Evolutionary conservation across 2,888 invertebrate species (phyloP), one percentile per base, ranked within the genome.

Genomic region (Phorcus lineatus): DNA sequence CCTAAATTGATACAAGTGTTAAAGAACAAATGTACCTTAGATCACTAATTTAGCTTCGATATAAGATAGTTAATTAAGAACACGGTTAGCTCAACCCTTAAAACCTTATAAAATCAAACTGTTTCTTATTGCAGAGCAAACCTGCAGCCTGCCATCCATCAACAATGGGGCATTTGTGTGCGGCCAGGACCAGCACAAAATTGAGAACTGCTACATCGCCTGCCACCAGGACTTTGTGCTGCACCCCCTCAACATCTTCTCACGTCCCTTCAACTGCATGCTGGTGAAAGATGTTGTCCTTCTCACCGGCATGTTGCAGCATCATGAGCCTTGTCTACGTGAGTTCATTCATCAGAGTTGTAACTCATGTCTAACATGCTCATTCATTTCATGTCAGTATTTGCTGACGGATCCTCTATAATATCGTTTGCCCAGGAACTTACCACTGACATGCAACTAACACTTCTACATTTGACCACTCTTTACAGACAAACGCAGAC

Each of bases 121-220:
- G 36, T 36, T 36, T 4, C 36, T n/a, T 16, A 22, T 80, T 74
- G 28, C 84, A 88, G 89, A 89, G 74, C 83, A 87, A 62, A 75
- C 85, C 9, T 91, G 91, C 78, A 82, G 85, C 57, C 80, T 90
- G 28, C 89, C 89, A 17, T 82, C 86, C 22, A 87, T 90, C 40
- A 79, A 84, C n/a, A 81, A 90, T 82, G 90, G 90, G 2, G 87
- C 85, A 9, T 86, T 90, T 74, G 81, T 86, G 22, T 91, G 91
- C 85, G 86, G 83, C 74, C 81, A 84, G 55, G 83, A 85, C 55
- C 77, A 81, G 24, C 66, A 75, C 13, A 40, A 80, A 75, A 76
- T 52, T 40, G 85, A 85, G 28, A 77, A 82, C 19, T 90, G 89
- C 80, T 82, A 84, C 62, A 83, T 90, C 52, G 80, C 85, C 9